Conservation (phyloP, 2,888 invertebrate genomes). For the Drosophila putrida region DNA sequence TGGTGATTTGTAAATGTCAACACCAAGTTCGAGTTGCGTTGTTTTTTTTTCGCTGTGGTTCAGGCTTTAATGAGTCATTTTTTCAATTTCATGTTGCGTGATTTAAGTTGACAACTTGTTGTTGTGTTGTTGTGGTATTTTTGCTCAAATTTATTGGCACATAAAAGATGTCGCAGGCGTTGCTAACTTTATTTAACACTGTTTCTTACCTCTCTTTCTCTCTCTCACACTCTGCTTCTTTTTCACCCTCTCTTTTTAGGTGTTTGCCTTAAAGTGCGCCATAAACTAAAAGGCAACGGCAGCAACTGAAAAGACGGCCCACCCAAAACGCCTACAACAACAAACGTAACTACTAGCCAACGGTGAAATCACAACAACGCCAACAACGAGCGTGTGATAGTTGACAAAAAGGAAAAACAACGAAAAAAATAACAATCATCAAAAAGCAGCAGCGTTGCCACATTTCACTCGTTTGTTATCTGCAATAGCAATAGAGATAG, state of each 20-base stretch:
- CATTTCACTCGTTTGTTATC: conserved; percentile 65
- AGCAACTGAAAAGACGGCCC: conserved; percentile 64
- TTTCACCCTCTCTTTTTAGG: conserved; percentile 64
- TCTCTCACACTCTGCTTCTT: conserved; percentile 30
- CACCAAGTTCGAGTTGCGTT: conserved; percentile 57
- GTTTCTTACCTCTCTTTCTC: conserved; percentile 16
- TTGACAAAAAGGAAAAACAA: conserved; percentile 36
- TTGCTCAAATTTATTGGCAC: conserved; percentile 73
- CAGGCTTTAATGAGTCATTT: conserved; percentile 73
- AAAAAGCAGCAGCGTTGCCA: conserved; percentile 58
- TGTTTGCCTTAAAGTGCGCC: conserved; percentile 78
- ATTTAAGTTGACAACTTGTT: conserved; percentile 71
- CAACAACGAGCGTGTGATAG: conserved; percentile 46
- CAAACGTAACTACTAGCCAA: conserved; percentile 28
- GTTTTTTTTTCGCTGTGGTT: conserved; percentile 8
- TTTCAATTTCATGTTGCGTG: conserved; percentile 76
- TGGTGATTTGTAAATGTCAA: conserved; percentile 81
- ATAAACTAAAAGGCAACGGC: conserved; percentile 71
- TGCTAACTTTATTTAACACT: conserved; percentile 76
- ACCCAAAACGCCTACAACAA: conserved; percentile 72
- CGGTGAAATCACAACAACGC: conserved; percentile 70
- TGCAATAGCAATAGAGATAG: conserved; percentile 59
- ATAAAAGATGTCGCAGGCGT: conserved; percentile 80
- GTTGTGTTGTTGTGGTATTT: conserved; percentile 57
- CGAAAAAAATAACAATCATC: conserved; percentile 27